Base-by-base conservation (phyloP, 2,888 invertebrate genomes). In the Taphrorychus bicolor region DNA sequence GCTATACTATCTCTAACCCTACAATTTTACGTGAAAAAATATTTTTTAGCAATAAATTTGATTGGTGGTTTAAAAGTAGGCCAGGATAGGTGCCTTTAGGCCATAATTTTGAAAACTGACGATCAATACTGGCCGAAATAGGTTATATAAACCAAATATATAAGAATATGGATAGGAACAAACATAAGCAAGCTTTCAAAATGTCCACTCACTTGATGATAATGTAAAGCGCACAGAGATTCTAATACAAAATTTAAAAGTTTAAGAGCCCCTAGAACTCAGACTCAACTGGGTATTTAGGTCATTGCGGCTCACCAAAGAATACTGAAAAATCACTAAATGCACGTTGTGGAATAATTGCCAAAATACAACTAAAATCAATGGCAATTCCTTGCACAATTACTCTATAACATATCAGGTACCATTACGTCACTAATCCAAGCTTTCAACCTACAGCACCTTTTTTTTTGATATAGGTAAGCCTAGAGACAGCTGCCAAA, bases 21-120 rank as follows among this genome's bases (percentile, higher is more conserved):
- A n/a, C n/a, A n/a, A n/a, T n/a, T n/a, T n/a, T n/a, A n/a, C n/a
- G n/a, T n/a, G n/a, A n/a, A n/a, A n/a, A n/a, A n/a, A n/a, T n/a
- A n/a, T n/a, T n/a, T n/a, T n/a, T n/a, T n/a, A n/a, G n/a, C n/a
- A n/a, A n/a, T n/a, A n/a, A n/a, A n/a, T n/a, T n/a, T n/a, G n/a
- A n/a, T n/a, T n/a, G n/a, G n/a, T n/a, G n/a, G n/a, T n/a, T n/a
- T n/a, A n/a, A n/a, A n/a, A n/a, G n/a, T n/a, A n/a, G n/a, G n/a
- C n/a, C n/a, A n/a, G n/a, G n/a, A n/a, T n/a, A n/a, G n/a, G n/a
- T n/a, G n/a, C n/a, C n/a, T 17, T 45, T 17, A 14, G 17, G 45
- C 45, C 17, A 5, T 45, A 45, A 51, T 64, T 58, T 56, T 53
- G 64, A 59, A 64, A 45, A 53, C 59, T 51, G 42, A 22, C 16